Conservation (phyloP, 2,113 vertebrate genomes). For the Tragulus kanchil region DNA sequence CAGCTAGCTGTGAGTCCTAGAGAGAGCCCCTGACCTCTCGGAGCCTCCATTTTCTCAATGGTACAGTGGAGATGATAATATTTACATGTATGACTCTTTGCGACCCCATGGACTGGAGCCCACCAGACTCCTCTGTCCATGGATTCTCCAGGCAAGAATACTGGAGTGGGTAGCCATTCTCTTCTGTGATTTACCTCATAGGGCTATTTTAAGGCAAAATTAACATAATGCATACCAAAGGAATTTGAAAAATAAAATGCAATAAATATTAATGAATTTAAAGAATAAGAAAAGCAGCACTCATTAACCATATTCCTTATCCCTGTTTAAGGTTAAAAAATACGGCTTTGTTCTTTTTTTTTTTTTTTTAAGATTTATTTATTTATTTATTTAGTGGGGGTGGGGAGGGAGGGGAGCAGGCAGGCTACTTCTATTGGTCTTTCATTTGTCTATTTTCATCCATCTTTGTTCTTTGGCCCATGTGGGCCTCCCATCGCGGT, state of each 20-base stretch:
- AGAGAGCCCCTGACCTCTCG: not conserved
- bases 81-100: not conserved
- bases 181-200: not conserved
- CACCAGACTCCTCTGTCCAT: not conserved
- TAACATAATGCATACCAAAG: not conserved
- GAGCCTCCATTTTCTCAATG: constrained; percentile 6
- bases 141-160: not conserved
- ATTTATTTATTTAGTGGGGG: too few species aligned
- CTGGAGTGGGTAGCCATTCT: not conserved
- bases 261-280: not conserved
- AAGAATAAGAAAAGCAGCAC: not conserved
- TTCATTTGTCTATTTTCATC: too few species aligned
- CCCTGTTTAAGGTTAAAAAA: not conserved
- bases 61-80: not conserved
- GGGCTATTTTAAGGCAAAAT: not conserved
- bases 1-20: not conserved
- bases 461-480: too few species aligned
- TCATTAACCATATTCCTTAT: not conserved
- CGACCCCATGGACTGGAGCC: not conserved
- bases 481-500: too few species aligned
- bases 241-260: constrained; percentile 1
- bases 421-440: too few species aligned
- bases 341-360: too few species aligned
- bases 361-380: too few species aligned
- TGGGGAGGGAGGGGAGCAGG: too few species aligned